Base-by-base conservation (phyloP, 2,113 vertebrate species). In the Varanus salvator region DNA sequence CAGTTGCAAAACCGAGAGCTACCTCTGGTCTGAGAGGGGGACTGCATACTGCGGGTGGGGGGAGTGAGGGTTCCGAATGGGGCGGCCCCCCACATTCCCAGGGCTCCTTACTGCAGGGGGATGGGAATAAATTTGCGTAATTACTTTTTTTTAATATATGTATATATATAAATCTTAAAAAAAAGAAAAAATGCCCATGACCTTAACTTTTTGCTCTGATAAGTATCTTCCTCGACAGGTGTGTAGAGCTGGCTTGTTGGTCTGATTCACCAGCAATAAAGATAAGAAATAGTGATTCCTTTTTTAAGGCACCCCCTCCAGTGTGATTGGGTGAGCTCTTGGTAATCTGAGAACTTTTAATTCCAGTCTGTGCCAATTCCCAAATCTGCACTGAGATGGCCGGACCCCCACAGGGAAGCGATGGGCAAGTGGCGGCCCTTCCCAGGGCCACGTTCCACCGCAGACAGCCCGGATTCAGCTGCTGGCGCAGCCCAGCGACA, bases 191-290 rank as follows among this genome's bases (percentile, higher is more conserved):
- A 95, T 95, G 94, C 95, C 96, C 95, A 95, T 89, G 96, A 96
- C 95, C 96, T 96, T 96, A 96, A 96, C 88, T 94, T 92, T 96
- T 92, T 94, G 92, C 94, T 96, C 94, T 95, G 94, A 94, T 92
- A 91, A 95, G 90, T 90, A 95, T 95, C 96, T 96, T 95, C 93
- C 94, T 93, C 90, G 92, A 83, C 87, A 93, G 93, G 94, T 93
- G 92, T 90, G 85, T 87, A 81, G 91, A 93, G 88, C 89, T 81
- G 91, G 90, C 91, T 92, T 91, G 93, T 94, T 95, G 95, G 95
- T 94, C 93, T 64, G 72, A 87, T 92, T 95, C 95, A 95, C 94
- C 96, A 96, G 96, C 96, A 95, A 93, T 94, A 95, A 94, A 0
- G 0, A 52, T 76, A 80, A 90, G 80, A 90, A 31, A 88, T 57